Evolutionary conservation across 2,888 invertebrate species (phyloP), one percentile per base, ranked within the genome.

Genomic region (Lasioglossum figueresi): DNA sequence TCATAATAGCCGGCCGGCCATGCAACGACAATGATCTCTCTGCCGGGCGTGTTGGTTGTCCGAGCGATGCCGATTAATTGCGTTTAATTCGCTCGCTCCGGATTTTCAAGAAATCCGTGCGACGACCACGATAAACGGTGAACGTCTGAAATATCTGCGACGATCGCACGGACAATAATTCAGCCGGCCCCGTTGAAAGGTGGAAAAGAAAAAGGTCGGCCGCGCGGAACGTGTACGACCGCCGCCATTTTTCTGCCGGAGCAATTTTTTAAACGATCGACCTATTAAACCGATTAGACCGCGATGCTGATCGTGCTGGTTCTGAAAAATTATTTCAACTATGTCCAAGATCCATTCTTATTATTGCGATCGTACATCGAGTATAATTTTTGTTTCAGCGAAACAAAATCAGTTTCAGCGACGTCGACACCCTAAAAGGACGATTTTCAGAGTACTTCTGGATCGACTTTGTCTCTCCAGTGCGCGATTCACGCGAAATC

Each of bases 91-190:
- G 75, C 70, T 79, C 72, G 76, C 34, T 19, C 68, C n/a, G 83
- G 83, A 86, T 87, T 79, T 86, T 86, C 79, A 79, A 87, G 80
- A 81, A 79, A 66, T 73, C 48, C 84, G 59, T 70, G 71, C 31
- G 68, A 68, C 31, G 59, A 59, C 43, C 48, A 23, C 73, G 48
- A n/a, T 45, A 23, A 79, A 75, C 70, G 70, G 83, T 59, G 76
- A 85, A 79, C 73, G 79, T 40, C 76, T 81, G 74, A 34, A 71
- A 82, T 70, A 79, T 73, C 76, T 85, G 76, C 56, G 79, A 79
- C 52, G 77, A 79, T 74, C n/a, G 16, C 76, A 2, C 63, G 34
- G 43, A 34, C 68, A 37, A 85, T 85, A 82, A 85, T 85, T 85
- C 79, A 84, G 71, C 52, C 73, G 43, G 40, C 73, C 56, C 59